Conservation (phyloP, 2,888 invertebrate species). For the Ormyrus thymus region DNA sequence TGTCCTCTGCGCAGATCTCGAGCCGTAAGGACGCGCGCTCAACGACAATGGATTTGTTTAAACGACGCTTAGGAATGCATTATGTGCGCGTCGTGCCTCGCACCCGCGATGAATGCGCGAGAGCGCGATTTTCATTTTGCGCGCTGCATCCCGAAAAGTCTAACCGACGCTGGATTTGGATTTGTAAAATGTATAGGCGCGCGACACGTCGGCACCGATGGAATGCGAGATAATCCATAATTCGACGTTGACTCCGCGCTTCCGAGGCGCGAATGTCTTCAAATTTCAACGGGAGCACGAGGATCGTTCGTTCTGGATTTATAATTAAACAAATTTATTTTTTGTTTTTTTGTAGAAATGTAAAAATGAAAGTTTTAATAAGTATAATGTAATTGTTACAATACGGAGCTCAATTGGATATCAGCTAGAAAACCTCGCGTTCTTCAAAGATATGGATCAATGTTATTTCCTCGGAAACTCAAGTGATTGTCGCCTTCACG, state of each 20-base stretch:
- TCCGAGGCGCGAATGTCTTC: too few relatives aligned
- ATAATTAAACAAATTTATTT: too few relatives aligned
- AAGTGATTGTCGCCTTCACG: too few relatives aligned
- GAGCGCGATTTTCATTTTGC: conserved; percentile 33
- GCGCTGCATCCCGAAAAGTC: neutral
- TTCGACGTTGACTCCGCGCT: neutral
- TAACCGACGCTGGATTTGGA: conserved; percentile 31
- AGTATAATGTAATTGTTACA: too few relatives aligned
- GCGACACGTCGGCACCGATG: neutral
- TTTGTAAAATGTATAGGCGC: conserved; percentile 23
- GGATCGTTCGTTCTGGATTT: too few relatives aligned
- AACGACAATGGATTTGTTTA: conserved; percentile 55
- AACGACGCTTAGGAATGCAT: conserved; percentile 57
- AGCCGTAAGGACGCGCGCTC: conserved; percentile 10
- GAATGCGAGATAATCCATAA: conserved; percentile 28
- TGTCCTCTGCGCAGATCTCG: conserved; percentile 23
- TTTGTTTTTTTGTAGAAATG: too few relatives aligned
- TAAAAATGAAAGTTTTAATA: too few relatives aligned
- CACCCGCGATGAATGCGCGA: conserved; percentile 7
- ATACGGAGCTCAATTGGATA: too few relatives aligned
- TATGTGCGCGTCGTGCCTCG: neutral
- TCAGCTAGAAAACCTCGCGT: too few relatives aligned
- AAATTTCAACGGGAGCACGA: too few relatives aligned
- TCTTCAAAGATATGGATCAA: too few relatives aligned
- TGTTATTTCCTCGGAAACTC: too few relatives aligned